phyloP scores from a whole-genome alignment of 1,140 invertebrate species.

The Sesamia nonagrioides region DNA sequence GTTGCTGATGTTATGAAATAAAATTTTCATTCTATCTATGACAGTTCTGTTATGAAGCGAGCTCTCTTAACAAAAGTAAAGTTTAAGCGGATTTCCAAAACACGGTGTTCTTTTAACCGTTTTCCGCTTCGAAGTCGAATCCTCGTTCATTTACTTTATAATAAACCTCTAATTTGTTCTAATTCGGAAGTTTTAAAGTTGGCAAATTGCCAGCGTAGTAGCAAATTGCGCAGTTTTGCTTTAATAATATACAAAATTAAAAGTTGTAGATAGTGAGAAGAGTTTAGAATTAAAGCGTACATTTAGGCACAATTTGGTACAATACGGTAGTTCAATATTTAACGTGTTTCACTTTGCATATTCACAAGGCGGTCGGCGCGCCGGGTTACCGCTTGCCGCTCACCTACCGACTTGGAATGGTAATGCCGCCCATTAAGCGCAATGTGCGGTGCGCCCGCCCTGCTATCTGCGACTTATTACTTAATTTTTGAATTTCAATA shows the following conservation, averaged over 20 bases:
- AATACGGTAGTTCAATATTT: constrained; percentile 76
- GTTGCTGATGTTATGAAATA: constrained; percentile 35
- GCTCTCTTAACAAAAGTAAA: background rate
- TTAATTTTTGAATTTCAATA: constrained; percentile 47
- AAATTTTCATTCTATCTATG: constrained; percentile 20
- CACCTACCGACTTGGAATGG: constrained; percentile 73
- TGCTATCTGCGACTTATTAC: constrained; percentile 54
- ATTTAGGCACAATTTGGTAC: constrained; percentile 67
- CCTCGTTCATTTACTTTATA: constrained; percentile 17
- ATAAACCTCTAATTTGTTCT: constrained; percentile 33
- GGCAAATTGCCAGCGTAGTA: constrained; percentile 26
- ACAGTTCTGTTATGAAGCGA: background rate
- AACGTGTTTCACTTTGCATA: constrained; percentile 78
- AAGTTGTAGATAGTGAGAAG: constrained; percentile 41
- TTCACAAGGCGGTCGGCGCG: constrained; percentile 75
- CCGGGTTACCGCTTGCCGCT: constrained; percentile 46
- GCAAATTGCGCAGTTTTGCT: constrained; percentile 44
- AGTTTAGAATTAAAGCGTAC: constrained; percentile 57
- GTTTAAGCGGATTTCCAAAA: background rate
- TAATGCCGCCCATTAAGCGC: constrained; percentile 74
- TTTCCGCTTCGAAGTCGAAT: background rate
- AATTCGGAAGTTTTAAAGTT: constrained; percentile 32
- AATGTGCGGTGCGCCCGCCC: constrained; percentile 42
- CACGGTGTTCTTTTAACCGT: constrained; percentile 15
- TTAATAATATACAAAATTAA: constrained; percentile 44